Conservation (phyloP, 2,113 vertebrate genomes). For the Otocyon megalotis region DNA sequence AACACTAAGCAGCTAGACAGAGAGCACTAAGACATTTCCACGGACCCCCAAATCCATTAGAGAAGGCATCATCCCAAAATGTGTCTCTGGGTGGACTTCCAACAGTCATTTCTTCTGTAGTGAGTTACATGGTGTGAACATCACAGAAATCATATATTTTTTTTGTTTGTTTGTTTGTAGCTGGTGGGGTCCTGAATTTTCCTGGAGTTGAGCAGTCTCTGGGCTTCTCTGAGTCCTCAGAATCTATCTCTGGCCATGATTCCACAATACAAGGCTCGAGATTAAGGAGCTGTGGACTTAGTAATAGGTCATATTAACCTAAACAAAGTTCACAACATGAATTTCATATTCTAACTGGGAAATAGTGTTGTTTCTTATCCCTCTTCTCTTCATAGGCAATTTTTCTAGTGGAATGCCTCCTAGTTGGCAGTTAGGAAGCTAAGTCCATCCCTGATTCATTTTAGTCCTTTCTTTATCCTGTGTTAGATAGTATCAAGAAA, state of each 20-base stretch:
- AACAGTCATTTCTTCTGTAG: neutral
- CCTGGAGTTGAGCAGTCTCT: neutral
- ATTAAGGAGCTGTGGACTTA: neutral
- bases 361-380: neutral
- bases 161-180: constrained; percentile 16
- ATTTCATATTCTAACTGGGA: constrained; percentile 11
- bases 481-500: neutral
- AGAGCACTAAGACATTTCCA: neutral
- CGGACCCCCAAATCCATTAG: too few species aligned
- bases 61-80: neutral
- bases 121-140: neutral
- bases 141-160: neutral
- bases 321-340: neutral
- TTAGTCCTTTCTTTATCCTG: neutral
- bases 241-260: constrained; percentile 7
- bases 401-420: neutral
- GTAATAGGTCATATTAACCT: neutral
- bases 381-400: neutral
- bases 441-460: neutral
- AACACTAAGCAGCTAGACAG: neutral
- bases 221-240: neutral
- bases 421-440: neutral
- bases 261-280: neutral
- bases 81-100: neutral
- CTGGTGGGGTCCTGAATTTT: neutral